Percentiles rank a stretch among this genome's conserved stretches.
Conservation (phyloP, 2,888 invertebrate genomes). For the Cephus pulcher region DNA sequence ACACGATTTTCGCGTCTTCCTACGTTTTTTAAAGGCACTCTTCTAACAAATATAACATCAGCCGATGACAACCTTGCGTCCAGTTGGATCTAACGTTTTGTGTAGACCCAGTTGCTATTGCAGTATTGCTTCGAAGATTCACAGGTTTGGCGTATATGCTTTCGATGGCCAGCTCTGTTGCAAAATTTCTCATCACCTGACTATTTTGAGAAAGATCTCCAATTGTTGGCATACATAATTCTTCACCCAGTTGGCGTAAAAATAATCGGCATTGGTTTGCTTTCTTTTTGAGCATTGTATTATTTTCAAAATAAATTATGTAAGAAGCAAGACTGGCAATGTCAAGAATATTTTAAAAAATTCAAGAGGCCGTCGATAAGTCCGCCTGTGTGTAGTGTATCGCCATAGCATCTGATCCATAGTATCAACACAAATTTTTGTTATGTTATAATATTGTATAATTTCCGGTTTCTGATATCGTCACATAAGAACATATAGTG, state of each 20-base stretch:
- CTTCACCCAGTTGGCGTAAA: conserved; percentile 10
- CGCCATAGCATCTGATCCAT: conserved; percentile 30
- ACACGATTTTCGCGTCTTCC: too few species aligned
- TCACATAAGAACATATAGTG: background rate
- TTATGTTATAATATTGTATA: background rate
- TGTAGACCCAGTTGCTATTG: too few species aligned
- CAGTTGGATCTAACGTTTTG: too few species aligned
- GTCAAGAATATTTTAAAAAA: conserved; percentile 22
- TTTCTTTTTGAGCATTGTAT: conserved; percentile 30
- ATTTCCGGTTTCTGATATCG: background rate
- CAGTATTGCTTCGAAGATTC: conserved; percentile 18
- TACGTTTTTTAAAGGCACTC: too few species aligned
- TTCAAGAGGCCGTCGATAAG: conserved; percentile 25
- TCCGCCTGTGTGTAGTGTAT: conserved; percentile 25
- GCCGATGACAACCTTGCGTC: too few species aligned
- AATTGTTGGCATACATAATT: conserved; percentile 6
- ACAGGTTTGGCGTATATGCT: background rate
- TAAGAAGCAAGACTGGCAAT: conserved; percentile 24
- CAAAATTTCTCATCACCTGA: conserved; percentile 4
- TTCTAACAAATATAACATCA: too few species aligned
- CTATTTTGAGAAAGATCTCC: background rate
- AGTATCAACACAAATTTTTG: conserved; percentile 20
- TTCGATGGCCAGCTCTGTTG: background rate
- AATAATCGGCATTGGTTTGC: conserved; percentile 28
- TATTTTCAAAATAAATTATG: conserved; percentile 33